These are phyloP conservation scores for Pachliopta kotzebuea DNA, from an alignment of 2,888 invertebrate species.

Conservation along the genomic window DNA sequence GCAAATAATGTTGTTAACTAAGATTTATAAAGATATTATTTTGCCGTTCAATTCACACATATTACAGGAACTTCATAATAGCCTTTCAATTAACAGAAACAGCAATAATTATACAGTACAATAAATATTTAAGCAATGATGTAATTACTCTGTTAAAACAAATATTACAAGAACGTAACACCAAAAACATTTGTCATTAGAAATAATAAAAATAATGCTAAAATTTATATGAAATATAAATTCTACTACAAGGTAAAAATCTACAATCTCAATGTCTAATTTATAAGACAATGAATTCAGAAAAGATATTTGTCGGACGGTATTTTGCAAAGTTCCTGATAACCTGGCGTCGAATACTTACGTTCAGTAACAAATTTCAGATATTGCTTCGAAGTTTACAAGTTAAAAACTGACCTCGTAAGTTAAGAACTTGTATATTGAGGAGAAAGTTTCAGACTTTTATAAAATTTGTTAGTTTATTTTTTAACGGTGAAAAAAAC, in stretches of 20 bases:
- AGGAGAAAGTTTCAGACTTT: constrained; percentile 8
- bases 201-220: neutral
- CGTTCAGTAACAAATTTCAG: constrained; percentile 32
- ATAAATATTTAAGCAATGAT: too few species aligned
- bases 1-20: too few species aligned
- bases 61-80: too few species aligned
- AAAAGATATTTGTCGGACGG: constrained; percentile 50
- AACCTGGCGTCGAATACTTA: constrained; percentile 42
- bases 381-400: constrained; percentile 22
- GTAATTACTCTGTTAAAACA: too few species aligned
- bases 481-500: neutral
- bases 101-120: too few species aligned
- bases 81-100: too few species aligned
- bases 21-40: too few species aligned
- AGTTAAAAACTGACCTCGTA: constrained; percentile 24
- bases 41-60: too few species aligned
- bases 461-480: constrained; percentile 10
- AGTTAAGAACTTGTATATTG: constrained; percentile 22
- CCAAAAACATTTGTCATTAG: neutral
- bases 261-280: constrained; percentile 38
- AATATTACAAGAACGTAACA: too few species aligned
- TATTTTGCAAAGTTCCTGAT: constrained; percentile 62
- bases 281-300: constrained; percentile 55
- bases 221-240: neutral
- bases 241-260: constrained; percentile 22